phyloP scores from a whole-genome alignment of 2,888 invertebrate genomes.

The Octodonta nipae region DNA sequence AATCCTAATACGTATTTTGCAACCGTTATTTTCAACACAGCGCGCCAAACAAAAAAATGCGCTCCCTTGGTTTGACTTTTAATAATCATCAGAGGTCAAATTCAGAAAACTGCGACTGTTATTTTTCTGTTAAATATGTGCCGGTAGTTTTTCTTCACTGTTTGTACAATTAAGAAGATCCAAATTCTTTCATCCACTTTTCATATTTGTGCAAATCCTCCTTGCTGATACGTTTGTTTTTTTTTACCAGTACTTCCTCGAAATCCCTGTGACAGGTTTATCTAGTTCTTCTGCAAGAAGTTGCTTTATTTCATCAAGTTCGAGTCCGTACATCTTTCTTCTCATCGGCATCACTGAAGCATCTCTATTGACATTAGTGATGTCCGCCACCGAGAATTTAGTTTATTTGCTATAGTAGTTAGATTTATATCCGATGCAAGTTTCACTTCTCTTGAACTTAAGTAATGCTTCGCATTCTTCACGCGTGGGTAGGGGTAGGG shows the following conservation, averaged over 20 bases:
- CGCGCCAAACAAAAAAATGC: too few species aligned
- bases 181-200: conserved; percentile 95
- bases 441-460: conserved; percentile 76
- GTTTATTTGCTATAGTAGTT: conserved; percentile 62
- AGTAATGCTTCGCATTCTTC: conserved; percentile 71
- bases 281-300: conserved; percentile 90
- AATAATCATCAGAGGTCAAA: too few species aligned
- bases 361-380: conserved; percentile 96
- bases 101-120: too few species aligned
- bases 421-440: conserved; percentile 72
- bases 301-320: conserved; percentile 86
- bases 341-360: conserved; percentile 99
- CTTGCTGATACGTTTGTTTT: conserved; percentile 90
- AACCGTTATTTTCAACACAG: too few species aligned
- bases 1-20: too few species aligned
- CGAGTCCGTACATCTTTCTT: conserved; percentile 81
- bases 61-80: too few species aligned
- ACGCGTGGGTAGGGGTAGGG: conserved; percentile 85
- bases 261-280: conserved; percentile 92
- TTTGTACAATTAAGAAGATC: conserved; percentile 75
- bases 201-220: conserved; percentile 91
- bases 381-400: conserved; percentile 99
- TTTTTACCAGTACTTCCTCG: conserved; percentile 80
- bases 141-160: too few species aligned
- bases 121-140: too few species aligned